These are phyloP conservation scores for Ypsolopha sequella DNA, from an alignment of 2,888 invertebrate species.

Conservation along the genomic window DNA sequence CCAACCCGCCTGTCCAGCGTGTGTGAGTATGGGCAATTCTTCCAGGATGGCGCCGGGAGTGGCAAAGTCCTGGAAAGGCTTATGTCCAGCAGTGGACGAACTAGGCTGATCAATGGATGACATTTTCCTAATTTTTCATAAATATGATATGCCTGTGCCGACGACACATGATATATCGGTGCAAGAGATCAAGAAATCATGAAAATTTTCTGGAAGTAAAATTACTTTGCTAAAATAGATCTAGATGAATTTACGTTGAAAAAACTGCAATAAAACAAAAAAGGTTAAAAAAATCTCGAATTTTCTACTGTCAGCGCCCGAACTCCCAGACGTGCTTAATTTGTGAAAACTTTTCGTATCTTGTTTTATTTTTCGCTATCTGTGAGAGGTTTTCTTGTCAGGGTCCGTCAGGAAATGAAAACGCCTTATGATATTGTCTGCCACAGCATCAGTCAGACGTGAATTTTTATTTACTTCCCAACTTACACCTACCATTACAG, in stretches of 20 bases:
- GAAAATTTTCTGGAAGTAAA: not conserved
- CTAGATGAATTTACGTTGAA: not conserved
- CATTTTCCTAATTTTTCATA: too few relatives aligned
- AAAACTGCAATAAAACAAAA: not conserved
- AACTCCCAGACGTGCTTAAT: slow-evolving; percentile 6
- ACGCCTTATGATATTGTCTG: slow-evolving; percentile 1
- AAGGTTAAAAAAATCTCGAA: not conserved
- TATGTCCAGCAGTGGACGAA: too few relatives aligned
- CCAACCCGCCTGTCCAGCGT: too few relatives aligned
- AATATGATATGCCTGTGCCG: too few relatives aligned
- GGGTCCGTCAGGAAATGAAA: slow-evolving; percentile 2
- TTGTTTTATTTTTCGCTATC: slow-evolving; percentile 4
- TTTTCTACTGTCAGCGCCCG: slow-evolving; percentile 3
- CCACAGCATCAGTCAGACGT: not conserved
- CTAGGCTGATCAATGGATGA: too few relatives aligned
- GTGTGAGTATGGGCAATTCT: too few relatives aligned
- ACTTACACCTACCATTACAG: too few relatives aligned
- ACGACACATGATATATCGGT: not conserved
- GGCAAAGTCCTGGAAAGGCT: too few relatives aligned
- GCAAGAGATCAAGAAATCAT: not conserved
- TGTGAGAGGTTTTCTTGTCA: slow-evolving; percentile 3
- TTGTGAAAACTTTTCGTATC: slow-evolving; percentile 7
- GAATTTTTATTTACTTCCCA: not conserved
- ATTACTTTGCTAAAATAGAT: not conserved
- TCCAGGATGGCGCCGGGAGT: too few relatives aligned